A percentile compares a stretch with the other conserved stretches of the same genome.
Conservation (phyloP, 2,113 vertebrate genomes). For the Mobula hypostoma region DNA sequence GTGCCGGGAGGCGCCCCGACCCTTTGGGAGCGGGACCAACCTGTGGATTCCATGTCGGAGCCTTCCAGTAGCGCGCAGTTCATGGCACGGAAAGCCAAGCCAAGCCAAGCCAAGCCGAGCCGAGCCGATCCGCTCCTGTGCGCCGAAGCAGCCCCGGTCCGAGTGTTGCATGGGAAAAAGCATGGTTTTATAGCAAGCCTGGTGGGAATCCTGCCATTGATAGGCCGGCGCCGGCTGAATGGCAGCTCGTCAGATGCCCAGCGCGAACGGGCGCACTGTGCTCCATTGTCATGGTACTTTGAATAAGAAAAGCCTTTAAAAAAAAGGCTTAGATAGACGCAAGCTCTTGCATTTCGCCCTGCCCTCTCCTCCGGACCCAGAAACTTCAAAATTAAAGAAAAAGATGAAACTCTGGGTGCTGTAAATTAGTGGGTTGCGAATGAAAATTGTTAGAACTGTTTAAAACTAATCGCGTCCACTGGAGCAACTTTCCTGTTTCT, state of each 20-base stretch:
- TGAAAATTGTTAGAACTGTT: slow-evolving; percentile 52
- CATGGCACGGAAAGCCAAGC: slow-evolving; percentile 82
- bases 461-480: neutral
- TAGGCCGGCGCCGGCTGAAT: slow-evolving; percentile 99
- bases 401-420: slow-evolving; percentile 56
- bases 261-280: slow-evolving; percentile 97
- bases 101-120: slow-evolving; percentile 7
- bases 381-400: neutral
- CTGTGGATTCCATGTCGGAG: slow-evolving; percentile 99
- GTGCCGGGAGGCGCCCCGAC: too few species aligned
- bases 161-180: slow-evolving; percentile 99
- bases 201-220: slow-evolving; percentile 99
- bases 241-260: slow-evolving; percentile 99
- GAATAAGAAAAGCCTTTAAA: slow-evolving; percentile 97
- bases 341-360: slow-evolving; percentile 90
- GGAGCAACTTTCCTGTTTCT: neutral
- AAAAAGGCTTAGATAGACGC: slow-evolving; percentile 91
- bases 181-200: slow-evolving; percentile 99
- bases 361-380: slow-evolving; percentile 80
- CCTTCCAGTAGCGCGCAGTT: slow-evolving; percentile 98
- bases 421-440: slow-evolving; percentile 48
- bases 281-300: slow-evolving; percentile 99
- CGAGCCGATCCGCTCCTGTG: too few species aligned
- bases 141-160: slow-evolving; percentile 83
- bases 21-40: slow-evolving; percentile 61